Base-by-base conservation (phyloP, 1,140 invertebrate genomes). In the Drosophila lacertosa region DNA sequence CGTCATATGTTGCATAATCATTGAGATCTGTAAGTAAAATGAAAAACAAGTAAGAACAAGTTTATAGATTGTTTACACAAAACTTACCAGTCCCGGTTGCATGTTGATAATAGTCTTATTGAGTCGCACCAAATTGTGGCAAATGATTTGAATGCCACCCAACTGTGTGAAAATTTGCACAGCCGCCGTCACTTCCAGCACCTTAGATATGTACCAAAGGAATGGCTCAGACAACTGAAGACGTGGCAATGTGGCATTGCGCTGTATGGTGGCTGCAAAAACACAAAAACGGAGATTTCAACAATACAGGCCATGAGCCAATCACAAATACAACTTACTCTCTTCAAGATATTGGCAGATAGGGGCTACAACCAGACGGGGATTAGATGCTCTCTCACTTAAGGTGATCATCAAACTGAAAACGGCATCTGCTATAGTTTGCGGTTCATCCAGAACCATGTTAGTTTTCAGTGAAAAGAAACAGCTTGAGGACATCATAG, bases 361-460 rank as follows among this genome's bases (percentile, higher is more conserved):
- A 0, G 96, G 95, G 73, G 94, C 93, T 40, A 97, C 93, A 75
- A 97, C 94, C 13, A 96, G 92, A 22, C 93, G 93, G 7, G 95
- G 94, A 83, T 94, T 94, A 10, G 95, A 94, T 2, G 96, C 94
- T 77, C 95, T 94, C 32, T 93, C 92, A 9, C 94, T 94, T 9
- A 98, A 91, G 0, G 94, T 95, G 1, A 94, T 93, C 11, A 98
- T 93, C 48, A 98, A 93, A 89, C 96, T 95, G 73, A 97, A 97
- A 2, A 97, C 94, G 6, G 96, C 95, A 89, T 98, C 97, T 1
- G 95, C 95, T 39, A 97, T 94, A 0, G 95, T 96, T 11, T 91
- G 83, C 3, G 90, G 90, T 37, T 91, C 88, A 24, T 91, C 86
- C 13, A 91, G 20, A 0, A 83, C 66, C 62, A 89, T 94, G 2